These are phyloP conservation scores for Clarias macrocephalus DNA, from an alignment of 2,113 vertebrate species.

Conservation along the genomic window DNA sequence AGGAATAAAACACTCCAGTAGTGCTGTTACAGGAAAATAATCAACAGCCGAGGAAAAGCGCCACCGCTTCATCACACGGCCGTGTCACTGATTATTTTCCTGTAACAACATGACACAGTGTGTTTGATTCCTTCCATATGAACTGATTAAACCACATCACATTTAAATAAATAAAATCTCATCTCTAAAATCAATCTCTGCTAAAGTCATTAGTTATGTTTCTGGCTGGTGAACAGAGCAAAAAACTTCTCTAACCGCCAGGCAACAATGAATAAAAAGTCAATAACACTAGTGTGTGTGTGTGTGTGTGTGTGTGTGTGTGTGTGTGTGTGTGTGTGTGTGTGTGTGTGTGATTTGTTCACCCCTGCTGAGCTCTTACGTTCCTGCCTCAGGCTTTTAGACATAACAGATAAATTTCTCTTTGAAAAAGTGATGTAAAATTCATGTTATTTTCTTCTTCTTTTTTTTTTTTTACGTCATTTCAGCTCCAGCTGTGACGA, in stretches of 20 bases:
- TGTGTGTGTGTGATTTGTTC: slow-evolving; percentile 18
- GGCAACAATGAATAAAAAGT: slow-evolving; percentile 10
- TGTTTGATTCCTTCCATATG: neutral
- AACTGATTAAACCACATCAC: neutral
- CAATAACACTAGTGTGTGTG: neutral
- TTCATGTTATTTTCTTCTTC: neutral
- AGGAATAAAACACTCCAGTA: neutral
- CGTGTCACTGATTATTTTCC: neutral
- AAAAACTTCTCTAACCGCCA: neutral
- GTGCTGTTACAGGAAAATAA: neutral
- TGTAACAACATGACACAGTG: neutral
- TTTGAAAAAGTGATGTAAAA: slow-evolving; percentile 1
- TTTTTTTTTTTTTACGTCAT: neutral
- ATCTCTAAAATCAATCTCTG: neutral
- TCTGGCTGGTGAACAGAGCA: neutral
- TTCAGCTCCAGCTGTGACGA: neutral
- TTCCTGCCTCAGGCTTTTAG: slow-evolving; percentile 4
- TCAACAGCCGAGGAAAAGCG: neutral
- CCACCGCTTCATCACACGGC: neutral
- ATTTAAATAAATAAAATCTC: neutral
- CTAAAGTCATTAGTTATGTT: neutral
- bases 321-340: slow-evolving; percentile 24
- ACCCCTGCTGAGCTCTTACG: neutral
- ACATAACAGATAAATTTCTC: neutral
- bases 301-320: slow-evolving; percentile 11